Evolutionary conservation across 2,888 invertebrate species (phyloP).

Genomic region (Apamea crenata): DNA sequence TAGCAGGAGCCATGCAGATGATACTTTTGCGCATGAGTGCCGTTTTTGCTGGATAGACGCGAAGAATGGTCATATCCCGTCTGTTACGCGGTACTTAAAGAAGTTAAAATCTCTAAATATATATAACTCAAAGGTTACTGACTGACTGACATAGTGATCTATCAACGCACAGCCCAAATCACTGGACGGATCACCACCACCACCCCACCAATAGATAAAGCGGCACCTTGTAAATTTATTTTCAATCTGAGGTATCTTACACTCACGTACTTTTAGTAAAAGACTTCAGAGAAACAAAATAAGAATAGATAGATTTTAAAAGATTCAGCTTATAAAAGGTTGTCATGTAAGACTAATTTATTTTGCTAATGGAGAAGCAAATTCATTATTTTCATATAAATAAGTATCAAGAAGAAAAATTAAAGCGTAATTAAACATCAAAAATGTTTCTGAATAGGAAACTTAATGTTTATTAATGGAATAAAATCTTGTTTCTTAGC

Average conservation of each 20-base stretch:
- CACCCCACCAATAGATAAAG: no score
- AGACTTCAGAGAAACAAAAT: no score
- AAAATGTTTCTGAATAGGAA: slow-evolving; percentile 1
- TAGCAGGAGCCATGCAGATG: background rate
- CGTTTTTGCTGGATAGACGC: background rate
- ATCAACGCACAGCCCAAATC: no score
- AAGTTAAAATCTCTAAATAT: no score
- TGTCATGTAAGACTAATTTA: background rate
- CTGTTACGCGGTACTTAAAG: background rate
- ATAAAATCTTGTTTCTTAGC: background rate
- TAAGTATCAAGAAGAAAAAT: background rate
- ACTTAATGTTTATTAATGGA: slow-evolving; percentile 29
- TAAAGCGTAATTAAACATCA: background rate
- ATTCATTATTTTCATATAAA: slow-evolving; percentile 28
- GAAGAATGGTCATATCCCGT: background rate
- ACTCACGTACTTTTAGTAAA: no score
- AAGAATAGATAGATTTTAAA: background rate
- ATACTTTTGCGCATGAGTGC: background rate
- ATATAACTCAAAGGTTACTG: no score
- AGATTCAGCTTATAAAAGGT: background rate
- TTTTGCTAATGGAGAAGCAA: slow-evolving; percentile 35
- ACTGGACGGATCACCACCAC: no score
- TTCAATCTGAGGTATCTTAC: no score
- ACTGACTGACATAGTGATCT: no score
- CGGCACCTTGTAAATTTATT: no score